Evolutionary conservation across 2,888 invertebrate genomes (phyloP), one percentile per base, ranked within the genome.

Genomic region (Tipula helvola): DNA sequence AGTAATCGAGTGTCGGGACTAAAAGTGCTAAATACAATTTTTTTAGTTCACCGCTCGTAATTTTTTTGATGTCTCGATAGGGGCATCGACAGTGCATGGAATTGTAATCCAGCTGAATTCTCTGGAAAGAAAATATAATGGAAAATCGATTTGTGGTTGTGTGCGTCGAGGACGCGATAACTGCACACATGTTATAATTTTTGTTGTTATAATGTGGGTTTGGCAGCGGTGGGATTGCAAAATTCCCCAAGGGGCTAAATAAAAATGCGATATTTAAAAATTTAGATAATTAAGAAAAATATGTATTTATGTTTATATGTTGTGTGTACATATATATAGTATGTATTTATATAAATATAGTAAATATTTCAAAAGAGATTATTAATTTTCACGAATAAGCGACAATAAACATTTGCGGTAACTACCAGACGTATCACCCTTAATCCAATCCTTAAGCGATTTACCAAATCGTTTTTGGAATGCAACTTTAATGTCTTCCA

Each of bases 21-120:
- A 98, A 96, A 87, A 98, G 91, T 0, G 96, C 97, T 8, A 98
- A 92, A 0, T 97, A 90, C 0, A 96, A 93, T 88, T 96, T 95
- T 90, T 98, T 96, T 90, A 98, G 97, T 89, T 96, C 95, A 4
- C 98, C 98, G 89, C 95, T 96, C 18, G 97, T 94, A 91, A 98
- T 98, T 89, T 97, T 96, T 91, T 97, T 97, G 89, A 97, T 91
- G 89, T 97, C 97, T 84, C 95, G 95, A 85, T 97, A 93, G 39
- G 97, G 92, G 90, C 96, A 96, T 93, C 95, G 92, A 87, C 91
- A 71, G 8, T 12, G 71, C 5, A 28, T 1, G 13, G 71, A 71
- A 28, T 71, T 71, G 71, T 71, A 71, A 71, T 28, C 4, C 28
- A 71, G 71, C 12, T 71, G 18, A 28, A 71, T 71, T 71, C 28